Conservation (phyloP, 2,888 invertebrate species). For the Diachrysia chrysitis region DNA sequence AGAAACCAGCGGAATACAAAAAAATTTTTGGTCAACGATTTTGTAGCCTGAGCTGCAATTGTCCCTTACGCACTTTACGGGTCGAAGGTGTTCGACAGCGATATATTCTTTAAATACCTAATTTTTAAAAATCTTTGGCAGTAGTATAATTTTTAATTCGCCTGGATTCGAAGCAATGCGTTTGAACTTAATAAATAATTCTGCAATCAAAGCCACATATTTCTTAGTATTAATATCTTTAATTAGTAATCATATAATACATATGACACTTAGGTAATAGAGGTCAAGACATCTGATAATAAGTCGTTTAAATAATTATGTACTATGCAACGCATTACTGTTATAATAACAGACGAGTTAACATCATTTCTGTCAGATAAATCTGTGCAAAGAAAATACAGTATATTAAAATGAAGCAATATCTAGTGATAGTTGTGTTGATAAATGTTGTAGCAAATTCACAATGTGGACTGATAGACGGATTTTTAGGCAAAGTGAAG, state of each 20-base stretch:
- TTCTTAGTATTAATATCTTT: not conserved
- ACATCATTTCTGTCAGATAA: not conserved
- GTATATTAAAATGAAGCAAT: constrained; percentile 52
- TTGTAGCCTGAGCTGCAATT: no score
- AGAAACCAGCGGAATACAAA: no score
- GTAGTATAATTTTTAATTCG: no score
- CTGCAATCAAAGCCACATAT: not conserved
- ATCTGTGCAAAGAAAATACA: not conserved
- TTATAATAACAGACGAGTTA: constrained; percentile 9
- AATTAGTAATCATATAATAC: not conserved
- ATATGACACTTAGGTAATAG: constrained; percentile 6
- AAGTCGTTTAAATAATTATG: constrained; percentile 18
- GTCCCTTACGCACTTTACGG: no score
- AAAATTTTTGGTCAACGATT: no score
- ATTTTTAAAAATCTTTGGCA: no score
- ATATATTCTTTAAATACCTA: no score
- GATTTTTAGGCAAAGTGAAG: constrained; percentile 49
- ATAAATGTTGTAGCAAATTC: constrained; percentile 40
- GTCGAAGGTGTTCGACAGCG: no score
- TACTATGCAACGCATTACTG: constrained; percentile 9
- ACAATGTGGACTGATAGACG: constrained; percentile 55
- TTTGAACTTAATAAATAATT: not conserved
- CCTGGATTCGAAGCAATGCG: no score
- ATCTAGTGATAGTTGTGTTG: constrained; percentile 33
- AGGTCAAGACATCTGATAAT: constrained; percentile 45